Evolutionary conservation across 2,888 invertebrate species (phyloP), one percentile per base, ranked within the genome.

Genomic region (Caenorhabditis auriculariae): DNA sequence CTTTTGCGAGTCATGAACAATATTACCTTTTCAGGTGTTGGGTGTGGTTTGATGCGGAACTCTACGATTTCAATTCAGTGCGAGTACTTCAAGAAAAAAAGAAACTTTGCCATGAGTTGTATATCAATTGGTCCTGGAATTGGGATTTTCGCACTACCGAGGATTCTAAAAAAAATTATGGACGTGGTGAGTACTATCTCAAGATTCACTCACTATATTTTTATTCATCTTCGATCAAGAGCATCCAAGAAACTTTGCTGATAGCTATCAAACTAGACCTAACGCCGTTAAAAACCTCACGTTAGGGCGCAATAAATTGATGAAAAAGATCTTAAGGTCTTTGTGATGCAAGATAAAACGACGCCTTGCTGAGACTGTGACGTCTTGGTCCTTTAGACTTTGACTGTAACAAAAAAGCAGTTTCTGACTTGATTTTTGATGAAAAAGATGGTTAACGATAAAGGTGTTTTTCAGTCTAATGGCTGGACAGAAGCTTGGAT

Each of bases 61-160:
- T 63, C 72, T 0, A 69, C 69, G 7, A 67, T 72, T 7, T 67
- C 67, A 0, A 65, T 72, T 28, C 69, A 69, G 52, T 72, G 72
- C 46, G 72, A 72, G 49, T 72, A 72, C 38, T 72, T 72, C 48
- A 54, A 54, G 24, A 57, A 63, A 43, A 52, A 58, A 17, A 42
- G 63, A 15, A 59, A 66, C 50, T 55, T 48, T 1, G 63, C 59
- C 2, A 64, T 69, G 50, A 54, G 63, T 1, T 65, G 62, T n/a
- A 69, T 72, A 27, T 60, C 61, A 7, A 67, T 72, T 24, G 72
- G 72, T 3, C 72, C 72, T 0, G 72, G 69, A 35, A 49, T 72
- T 12, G 72, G 69, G 17, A 66, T 69, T 21, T 72, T 69, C 32
- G 39, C 67, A 2, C 52, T 72, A 7, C 72, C 72, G 1, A 56